Percentiles rank a stretch among this genome's conserved stretches.
Conservation (phyloP, 2,113 vertebrate species). For the Tupaia chinensis region DNA sequence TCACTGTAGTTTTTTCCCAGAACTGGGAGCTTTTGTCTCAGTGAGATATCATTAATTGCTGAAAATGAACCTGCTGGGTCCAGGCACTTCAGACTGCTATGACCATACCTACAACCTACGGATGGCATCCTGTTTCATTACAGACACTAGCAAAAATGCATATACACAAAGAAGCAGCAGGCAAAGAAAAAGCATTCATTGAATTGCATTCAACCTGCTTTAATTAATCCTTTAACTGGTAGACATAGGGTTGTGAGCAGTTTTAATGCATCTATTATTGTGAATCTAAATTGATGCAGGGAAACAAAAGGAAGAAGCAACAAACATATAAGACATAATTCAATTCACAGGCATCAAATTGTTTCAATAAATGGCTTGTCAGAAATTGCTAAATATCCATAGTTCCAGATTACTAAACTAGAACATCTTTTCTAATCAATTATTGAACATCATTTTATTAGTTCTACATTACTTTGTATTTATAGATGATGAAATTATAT, state of each 20-base stretch:
- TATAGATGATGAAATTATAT: constrained; percentile 44
- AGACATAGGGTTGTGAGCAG: constrained; percentile 25
- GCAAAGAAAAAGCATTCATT: constrained; percentile 54
- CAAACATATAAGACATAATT: constrained; percentile 59
- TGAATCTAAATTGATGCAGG: constrained; percentile 41
- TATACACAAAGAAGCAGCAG: constrained; percentile 32
- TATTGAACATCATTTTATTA: constrained; percentile 8
- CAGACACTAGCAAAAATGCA: neutral
- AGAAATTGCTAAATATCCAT: constrained; percentile 49
- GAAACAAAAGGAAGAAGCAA: constrained; percentile 56
- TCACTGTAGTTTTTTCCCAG: neutral
- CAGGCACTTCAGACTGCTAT: neutral
- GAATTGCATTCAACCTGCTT: constrained; percentile 50
- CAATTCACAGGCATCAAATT: constrained; percentile 48
- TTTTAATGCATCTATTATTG: constrained; percentile 66
- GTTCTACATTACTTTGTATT: constrained; percentile 20
- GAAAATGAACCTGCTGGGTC: neutral
- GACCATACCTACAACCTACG: neutral
- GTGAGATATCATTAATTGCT: neutral
- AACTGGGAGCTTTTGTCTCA: neutral
- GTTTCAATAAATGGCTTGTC: constrained; percentile 51
- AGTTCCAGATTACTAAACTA: constrained; percentile 49
- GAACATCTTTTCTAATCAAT: constrained; percentile 60
- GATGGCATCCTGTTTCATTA: constrained; percentile 26
- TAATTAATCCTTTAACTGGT: constrained; percentile 64